Conservation (phyloP, 64 coral and sea anemone species). For the Exaiptasia diaphana region DNA sequence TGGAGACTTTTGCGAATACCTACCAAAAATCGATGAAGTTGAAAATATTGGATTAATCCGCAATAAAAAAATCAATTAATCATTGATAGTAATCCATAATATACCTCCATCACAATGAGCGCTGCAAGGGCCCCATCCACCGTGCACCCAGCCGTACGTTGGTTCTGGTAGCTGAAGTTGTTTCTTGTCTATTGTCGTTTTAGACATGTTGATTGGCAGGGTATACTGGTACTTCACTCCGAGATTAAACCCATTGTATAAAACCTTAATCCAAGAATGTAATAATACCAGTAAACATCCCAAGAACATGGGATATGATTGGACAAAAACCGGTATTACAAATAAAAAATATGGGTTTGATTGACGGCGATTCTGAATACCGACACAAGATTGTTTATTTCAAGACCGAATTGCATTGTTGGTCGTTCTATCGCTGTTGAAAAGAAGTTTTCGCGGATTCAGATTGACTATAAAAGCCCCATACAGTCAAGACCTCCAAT, state of each 20-base stretch:
- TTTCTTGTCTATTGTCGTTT: not conserved
- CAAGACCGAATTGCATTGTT: too few relatives aligned
- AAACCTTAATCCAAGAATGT: slow-evolving; percentile 44
- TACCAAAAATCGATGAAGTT: not conserved
- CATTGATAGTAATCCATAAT: not conserved
- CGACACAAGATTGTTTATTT: too few relatives aligned
- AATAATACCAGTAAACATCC: not conserved
- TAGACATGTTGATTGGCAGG: slow-evolving; percentile 49
- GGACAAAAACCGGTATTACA: not conserved
- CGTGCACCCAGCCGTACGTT: slow-evolving; percentile 82
- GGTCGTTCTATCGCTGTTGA: too few relatives aligned
- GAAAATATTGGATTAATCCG: not conserved
- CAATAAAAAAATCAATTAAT: not conserved
- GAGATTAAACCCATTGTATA: slow-evolving; percentile 91
- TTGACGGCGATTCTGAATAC: not conserved
- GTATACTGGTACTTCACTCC: slow-evolving; percentile 89
- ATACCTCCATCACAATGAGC: slow-evolving; percentile 68
- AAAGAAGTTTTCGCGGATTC: too few relatives aligned
- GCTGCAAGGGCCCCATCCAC: slow-evolving; percentile 64
- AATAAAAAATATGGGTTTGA: not conserved
- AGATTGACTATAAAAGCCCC: too few relatives aligned
- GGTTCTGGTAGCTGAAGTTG: slow-evolving; percentile 14
- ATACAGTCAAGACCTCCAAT: too few relatives aligned
- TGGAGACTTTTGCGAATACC: slow-evolving; percentile 37
- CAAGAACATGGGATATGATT: not conserved